Base-by-base conservation (phyloP, 2,797 vertebrate genomes). In the Tokudaia tokunoshimensis region DNA sequence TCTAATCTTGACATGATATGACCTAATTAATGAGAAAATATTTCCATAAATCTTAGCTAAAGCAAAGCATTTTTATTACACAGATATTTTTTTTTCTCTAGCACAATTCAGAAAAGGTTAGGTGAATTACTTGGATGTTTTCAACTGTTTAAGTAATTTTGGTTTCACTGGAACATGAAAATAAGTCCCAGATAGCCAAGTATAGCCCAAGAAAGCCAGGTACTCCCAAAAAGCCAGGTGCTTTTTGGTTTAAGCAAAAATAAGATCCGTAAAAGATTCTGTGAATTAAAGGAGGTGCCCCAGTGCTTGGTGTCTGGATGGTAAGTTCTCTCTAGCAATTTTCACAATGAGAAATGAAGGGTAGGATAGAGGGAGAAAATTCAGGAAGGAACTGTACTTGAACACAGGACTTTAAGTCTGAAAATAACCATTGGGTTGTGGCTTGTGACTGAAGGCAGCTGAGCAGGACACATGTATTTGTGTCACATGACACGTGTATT, bases 1-100 rank as follows among this genome's bases (percentile, higher is more conserved):
- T 3, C 55, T 90, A 78, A 55, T 92, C 55, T 67, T 44, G 61
- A 90, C 29, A 13, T 22, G 41, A 12, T 24, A 59, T 14, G 67
- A 31, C 37, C 20, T 44, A 52, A 79, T 52, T 83, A 63, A 52
- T n/a, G 17, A 76, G 59, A 84, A 20, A 12, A 31, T 76, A 57
- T 26, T 41, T 76, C 6, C 6, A 13, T 52, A 20, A 59, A 20
- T 75, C 50, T 86, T 72, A 41, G 79, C 65, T 83, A 75, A 92
- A 92, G 41, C 65, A 96, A 94, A 92, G 3, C 14, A 41, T 91
- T 80, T 83, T 83, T 74, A 75, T 89, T 87, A 41, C 52, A 83
- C 14, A 34, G 10, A 31, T 44, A 87, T 70, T 92, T 83, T 44
- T 76, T 74, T 37, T 12, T 44, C 80, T 86, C 61, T 72, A 65